Evolutionary conservation across 2,113 vertebrate genomes (phyloP).

Genomic region (Sceloporus tristichus): DNA sequence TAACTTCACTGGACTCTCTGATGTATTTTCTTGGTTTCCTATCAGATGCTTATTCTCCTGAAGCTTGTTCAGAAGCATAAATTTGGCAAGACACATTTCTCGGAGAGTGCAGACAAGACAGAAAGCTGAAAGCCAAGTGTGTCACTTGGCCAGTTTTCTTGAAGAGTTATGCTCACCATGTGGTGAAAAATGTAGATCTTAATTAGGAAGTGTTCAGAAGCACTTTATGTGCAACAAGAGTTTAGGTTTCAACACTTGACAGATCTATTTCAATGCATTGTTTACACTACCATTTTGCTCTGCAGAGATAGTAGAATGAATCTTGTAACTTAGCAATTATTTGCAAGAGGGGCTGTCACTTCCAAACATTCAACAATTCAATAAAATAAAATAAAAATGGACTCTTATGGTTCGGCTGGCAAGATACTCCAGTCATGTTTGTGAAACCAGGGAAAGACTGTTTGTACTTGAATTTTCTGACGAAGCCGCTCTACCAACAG

Average conservation of each 20-base stretch:
- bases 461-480: slow-evolving; percentile 44
- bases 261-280: slow-evolving; percentile 24
- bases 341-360: slow-evolving; percentile 16
- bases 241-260: slow-evolving; percentile 21
- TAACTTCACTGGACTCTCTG: background rate
- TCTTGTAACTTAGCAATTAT: slow-evolving; percentile 39
- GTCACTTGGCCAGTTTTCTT: background rate
- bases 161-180: background rate
- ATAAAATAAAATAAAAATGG: slow-evolving; percentile 12
- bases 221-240: background rate
- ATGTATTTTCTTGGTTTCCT: background rate
- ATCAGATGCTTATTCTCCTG: background rate
- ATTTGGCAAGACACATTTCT: background rate
- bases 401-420: background rate
- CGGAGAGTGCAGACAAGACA: background rate
- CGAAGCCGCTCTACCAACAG: slow-evolving; percentile 31
- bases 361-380: slow-evolving; percentile 23
- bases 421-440: slow-evolving; percentile 3
- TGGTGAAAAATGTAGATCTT: background rate
- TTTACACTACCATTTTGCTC: background rate
- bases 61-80: background rate
- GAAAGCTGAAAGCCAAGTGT: background rate
- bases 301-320: slow-evolving; percentile 1
- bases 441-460: background rate
- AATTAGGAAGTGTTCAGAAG: background rate